Evolutionary conservation across 2,888 invertebrate genomes (phyloP).

Genomic region (Troides aeacus): DNA sequence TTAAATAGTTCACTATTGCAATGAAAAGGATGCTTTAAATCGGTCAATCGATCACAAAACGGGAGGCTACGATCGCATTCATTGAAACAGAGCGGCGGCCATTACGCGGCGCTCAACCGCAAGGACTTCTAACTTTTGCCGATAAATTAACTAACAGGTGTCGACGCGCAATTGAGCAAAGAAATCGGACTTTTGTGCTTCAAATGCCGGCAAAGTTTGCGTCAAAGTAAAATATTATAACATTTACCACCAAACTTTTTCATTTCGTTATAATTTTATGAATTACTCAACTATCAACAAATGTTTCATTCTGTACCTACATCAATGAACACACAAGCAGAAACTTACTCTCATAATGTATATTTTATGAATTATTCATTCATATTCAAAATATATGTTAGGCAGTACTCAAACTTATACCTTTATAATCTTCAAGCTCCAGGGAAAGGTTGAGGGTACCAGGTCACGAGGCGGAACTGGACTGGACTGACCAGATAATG

Average conservation of each 20-base stretch:
- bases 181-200: conserved; percentile 13
- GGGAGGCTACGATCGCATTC: conserved; percentile 6
- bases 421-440: too few species aligned
- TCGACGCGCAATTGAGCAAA: conserved; percentile 20
- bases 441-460: too few species aligned
- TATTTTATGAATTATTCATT: conserved; percentile 5
- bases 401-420: neutral
- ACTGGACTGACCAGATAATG: too few species aligned
- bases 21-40: conserved; percentile 4
- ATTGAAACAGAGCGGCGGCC: conserved; percentile 19
- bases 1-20: conserved; percentile 1
- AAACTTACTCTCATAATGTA: neutral
- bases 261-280: neutral
- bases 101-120: conserved; percentile 20
- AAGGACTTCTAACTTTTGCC: conserved; percentile 19
- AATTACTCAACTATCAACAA: neutral
- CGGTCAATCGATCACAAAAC: conserved; percentile 3
- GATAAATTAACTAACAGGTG: conserved; percentile 27
- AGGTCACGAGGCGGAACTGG: too few species aligned
- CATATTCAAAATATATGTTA: neutral
- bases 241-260: neutral
- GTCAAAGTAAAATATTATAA: neutral
- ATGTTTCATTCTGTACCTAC: neutral
- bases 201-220: neutral
- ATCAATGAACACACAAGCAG: too few species aligned